Evolutionary conservation across 2,888 invertebrate species (phyloP), one percentile per base, ranked within the genome.

Genomic region (Hipparchia semele): DNA sequence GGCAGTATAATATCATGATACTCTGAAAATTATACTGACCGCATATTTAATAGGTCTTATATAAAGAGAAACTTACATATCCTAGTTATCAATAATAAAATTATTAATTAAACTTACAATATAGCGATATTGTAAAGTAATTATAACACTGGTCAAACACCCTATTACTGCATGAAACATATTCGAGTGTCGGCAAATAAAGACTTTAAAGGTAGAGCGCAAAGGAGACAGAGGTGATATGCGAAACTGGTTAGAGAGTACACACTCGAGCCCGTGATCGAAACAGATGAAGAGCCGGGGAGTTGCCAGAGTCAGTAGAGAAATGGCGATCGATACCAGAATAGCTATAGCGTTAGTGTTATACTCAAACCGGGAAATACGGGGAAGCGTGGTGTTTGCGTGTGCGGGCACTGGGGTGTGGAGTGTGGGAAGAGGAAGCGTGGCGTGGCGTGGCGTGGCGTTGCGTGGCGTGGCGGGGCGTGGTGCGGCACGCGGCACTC

Each of bases 401-500:
- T 72, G 59, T 56, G 68, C 54, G 45, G 56, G 60, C 33, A 65
- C 39, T 23, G 60, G 49, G 69, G 13, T 9, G 56, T 13, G 62
- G 53, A 5, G 39, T 39, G 62, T 59, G 71, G 51, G 72, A 67
- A 56, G 23, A 23, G 39, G 53, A 73, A 62, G 65, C 59, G 71
- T 46, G 56, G 64, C 58, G 70, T 46, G 49, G 71, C 53, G 53
- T 53, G 53, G 61, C 75, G 75, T 73, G 74, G 49, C 5, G 7
- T 7, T 4, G 49, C 8, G 7, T 6, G 67, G 75, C 64, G 75
- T 75, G 72, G 76, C 39, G 39, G 2, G 39, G 39, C 39, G 39
- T 39, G 39, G 84, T 86, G 81, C 82, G 89, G 86, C 87, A 87
- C 87, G 87, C 90, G 87, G 87, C 92, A 93, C 92, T 80, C 94